Percentiles rank a stretch among this genome's conserved stretches.
Conservation (phyloP, 2,888 invertebrate species). For the Perithous albicinctus region DNA sequence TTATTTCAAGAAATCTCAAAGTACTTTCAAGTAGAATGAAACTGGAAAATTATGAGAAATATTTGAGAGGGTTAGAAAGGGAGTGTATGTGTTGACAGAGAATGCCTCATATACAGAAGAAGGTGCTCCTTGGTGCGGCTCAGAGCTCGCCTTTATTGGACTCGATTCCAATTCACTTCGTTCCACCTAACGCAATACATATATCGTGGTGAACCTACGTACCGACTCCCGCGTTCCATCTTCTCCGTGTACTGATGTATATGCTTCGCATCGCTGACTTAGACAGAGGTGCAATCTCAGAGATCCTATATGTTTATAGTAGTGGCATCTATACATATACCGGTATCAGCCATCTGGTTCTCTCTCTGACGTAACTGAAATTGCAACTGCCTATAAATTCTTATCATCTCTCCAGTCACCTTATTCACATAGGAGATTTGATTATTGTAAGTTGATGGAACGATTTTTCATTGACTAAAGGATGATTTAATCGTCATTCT, state of each 20-base stretch:
- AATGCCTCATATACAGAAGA: not conserved
- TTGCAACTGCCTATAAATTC: constrained; percentile 29
- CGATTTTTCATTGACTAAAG: too few relatives aligned
- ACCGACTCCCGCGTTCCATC: not conserved
- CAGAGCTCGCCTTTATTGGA: constrained; percentile 58
- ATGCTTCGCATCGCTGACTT: constrained; percentile 15
- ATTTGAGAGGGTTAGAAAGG: too few relatives aligned
- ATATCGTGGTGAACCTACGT: not conserved
- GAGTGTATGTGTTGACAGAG: too few relatives aligned
- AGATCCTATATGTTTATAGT: constrained; percentile 7
- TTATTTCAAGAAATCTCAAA: too few relatives aligned
- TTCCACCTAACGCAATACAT: constrained; percentile 55
- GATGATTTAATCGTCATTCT: too few relatives aligned
- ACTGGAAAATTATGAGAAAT: too few relatives aligned
- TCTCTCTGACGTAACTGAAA: constrained; percentile 13
- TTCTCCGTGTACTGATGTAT: constrained; percentile 36
- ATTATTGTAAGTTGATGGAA: not conserved
- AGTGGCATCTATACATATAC: constrained; percentile 20
- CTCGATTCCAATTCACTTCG: constrained; percentile 64
- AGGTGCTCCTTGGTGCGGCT: constrained; percentile 39
- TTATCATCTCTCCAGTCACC: not conserved
- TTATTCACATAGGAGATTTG: not conserved
- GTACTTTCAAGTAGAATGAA: too few relatives aligned
- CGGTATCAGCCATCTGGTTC: not conserved
- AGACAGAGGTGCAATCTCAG: constrained; percentile 48